Base-by-base conservation (phyloP, 1,140 invertebrate genomes). In the Cotesia typhae region DNA sequence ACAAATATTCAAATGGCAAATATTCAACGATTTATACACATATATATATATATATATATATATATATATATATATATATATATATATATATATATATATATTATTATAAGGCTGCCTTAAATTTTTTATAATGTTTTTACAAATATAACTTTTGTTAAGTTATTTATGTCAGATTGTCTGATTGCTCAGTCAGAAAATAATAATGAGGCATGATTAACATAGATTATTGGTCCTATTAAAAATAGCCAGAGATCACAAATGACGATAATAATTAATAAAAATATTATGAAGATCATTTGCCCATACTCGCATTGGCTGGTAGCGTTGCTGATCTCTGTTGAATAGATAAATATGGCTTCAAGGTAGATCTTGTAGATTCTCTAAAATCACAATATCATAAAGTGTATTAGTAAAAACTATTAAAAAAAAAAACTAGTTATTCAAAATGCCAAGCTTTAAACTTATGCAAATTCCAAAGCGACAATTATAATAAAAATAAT, bases 331-430 rank as follows among this genome's bases (percentile, higher is more conserved):
- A 92, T 82, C 91, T 88, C 85, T 92, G 91, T 74, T 90, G 90
- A 73, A 89, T 89, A 81, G 90, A 90, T 85, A 92, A 87, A 81
- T 91, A 92, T 76, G 90, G 88, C 86, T 92, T 92, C 78, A 92
- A 82, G 74, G 90, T 91, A 71, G 92, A 93, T 79, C 92, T 90
- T 79, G 92, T 93, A 1, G 92, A 93, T 83, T 94, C 92, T 85
- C 92, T 94, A 79, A 20, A 83, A 80, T 10, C 41, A 47, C 53
- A 36, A 70, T 59, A 41, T 65, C 52, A 6, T 28, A 14, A 53
- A 35, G 10, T 59, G 60, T 35, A 38, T n/a, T 3, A 55, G 10
- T 67, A 6, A 67, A 14, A 52, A 51, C n/a, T 4, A 35, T 20
- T 12, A 53, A 10, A 57, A 28, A 17, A 35, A 14, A 53, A 52